A percentile compares a stretch with the other conserved stretches of the same genome.
Conservation (phyloP, 1,140 invertebrate genomes). For the Oreohelix idahoensis region DNA sequence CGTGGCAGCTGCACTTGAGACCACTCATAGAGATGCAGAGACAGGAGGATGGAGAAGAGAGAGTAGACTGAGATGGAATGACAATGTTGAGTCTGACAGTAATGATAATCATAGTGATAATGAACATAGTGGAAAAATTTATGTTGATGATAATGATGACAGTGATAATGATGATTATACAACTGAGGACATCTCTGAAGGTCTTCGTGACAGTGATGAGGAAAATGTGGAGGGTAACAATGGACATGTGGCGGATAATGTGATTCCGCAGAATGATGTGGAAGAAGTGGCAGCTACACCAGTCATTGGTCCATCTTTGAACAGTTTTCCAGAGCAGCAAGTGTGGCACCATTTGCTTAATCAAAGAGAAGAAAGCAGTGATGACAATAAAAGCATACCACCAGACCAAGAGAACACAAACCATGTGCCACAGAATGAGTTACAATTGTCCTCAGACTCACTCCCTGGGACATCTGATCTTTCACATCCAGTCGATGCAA, state of each 20-base stretch:
- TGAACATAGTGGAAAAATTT: neutral
- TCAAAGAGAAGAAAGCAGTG: neutral
- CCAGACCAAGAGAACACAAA: neutral
- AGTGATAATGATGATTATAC: conserved; percentile 11
- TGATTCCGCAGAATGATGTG: neutral
- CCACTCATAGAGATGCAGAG: conserved; percentile 4
- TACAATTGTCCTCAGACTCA: neutral
- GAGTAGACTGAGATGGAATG: conserved; percentile 15
- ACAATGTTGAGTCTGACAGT: neutral
- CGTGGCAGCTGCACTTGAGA: neutral
- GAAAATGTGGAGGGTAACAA: neutral
- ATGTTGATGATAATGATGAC: neutral
- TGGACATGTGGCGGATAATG: neutral
- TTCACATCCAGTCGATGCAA: neutral
- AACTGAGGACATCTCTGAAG: neutral
- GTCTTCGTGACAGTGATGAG: neutral
- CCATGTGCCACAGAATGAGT: neutral
- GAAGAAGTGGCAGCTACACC: neutral
- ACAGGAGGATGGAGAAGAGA: neutral
- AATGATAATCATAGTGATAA: neutral
- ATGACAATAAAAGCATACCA: neutral
- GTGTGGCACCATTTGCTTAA: neutral
- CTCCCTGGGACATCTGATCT: neutral
- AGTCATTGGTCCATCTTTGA: neutral
- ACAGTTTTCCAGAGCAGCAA: neutral